Conservation (phyloP, 2,797 vertebrate species). For the Tragopan temminckii region DNA sequence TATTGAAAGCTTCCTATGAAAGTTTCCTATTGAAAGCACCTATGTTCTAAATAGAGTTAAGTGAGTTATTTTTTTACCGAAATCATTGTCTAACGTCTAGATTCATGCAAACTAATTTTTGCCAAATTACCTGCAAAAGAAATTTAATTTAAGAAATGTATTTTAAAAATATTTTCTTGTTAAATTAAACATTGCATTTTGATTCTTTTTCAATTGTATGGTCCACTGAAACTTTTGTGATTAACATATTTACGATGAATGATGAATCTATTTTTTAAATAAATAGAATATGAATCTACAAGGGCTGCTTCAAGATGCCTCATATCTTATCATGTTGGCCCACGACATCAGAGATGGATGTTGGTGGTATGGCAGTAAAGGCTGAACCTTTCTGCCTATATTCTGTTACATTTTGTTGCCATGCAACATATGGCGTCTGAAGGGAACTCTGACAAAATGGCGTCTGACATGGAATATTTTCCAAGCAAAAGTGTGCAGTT, state of each 20-base stretch:
- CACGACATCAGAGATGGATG: neutral
- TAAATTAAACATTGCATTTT: neutral
- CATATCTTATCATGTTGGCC: neutral
- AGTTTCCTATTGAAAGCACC: conserved; percentile 27
- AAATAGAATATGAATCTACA: neutral
- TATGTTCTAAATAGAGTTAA: neutral
- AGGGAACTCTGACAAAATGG: too few relatives aligned
- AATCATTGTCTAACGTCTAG: neutral
- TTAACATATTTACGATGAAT: neutral
- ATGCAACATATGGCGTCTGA: too few relatives aligned
- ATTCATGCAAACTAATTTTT: neutral
- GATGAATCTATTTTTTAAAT: neutral
- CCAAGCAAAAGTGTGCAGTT: too few relatives aligned
- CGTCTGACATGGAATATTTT: too few relatives aligned
- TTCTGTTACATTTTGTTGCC: too few relatives aligned
- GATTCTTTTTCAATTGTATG: neutral
- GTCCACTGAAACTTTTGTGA: conserved; percentile 1
- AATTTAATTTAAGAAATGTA: neutral
- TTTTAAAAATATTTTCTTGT: neutral
- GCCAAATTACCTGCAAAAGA: neutral
- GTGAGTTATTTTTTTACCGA: neutral
- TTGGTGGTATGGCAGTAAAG: neutral
- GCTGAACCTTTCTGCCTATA: neutral
- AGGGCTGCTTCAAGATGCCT: neutral
- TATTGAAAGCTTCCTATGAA: conserved; percentile 33